Percentiles rank a stretch among this genome's conserved stretches.
These are phyloP conservation scores for Dolichopus griseipennis DNA, from an alignment of 2,888 invertebrate species.

Conservation along the genomic window DNA sequence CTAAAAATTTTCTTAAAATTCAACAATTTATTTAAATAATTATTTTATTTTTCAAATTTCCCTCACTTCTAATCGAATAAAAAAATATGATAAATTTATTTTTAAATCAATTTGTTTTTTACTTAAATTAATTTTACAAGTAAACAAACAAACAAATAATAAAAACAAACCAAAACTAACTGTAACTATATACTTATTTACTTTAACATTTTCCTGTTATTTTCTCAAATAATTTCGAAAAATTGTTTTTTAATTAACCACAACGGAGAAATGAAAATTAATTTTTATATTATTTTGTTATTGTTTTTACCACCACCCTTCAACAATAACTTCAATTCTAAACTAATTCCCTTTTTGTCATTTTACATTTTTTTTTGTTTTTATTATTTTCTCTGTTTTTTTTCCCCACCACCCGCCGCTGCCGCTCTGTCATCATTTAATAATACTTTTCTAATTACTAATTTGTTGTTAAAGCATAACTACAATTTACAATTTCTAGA, in stretches of 20 bases:
- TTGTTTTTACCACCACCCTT: neutral
- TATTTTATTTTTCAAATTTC: no score
- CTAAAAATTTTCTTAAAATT: no score
- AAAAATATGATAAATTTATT: no score
- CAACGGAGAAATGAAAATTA: neutral
- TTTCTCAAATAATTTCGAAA: neutral
- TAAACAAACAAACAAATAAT: neutral
- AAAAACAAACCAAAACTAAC: no score
- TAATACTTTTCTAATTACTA: neutral
- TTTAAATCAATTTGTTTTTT: no score
- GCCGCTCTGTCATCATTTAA: neutral
- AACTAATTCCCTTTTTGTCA: neutral
- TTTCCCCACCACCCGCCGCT: neutral
- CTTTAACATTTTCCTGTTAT: neutral
- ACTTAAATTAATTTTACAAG: neutral
- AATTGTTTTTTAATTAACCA: conserved; percentile 1
- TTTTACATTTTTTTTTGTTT: no score
- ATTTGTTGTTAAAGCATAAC: no score
- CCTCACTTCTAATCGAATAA: no score
- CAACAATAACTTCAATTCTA: neutral
- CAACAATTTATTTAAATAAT: no score
- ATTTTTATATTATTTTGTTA: neutral
- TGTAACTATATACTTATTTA: no score
- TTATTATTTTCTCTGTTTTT: no score
- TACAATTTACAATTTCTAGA: no score